Evolutionary conservation across 2,797 vertebrate genomes (phyloP), one percentile per base, ranked within the genome.

Genomic region (Rallus crepitans): DNA sequence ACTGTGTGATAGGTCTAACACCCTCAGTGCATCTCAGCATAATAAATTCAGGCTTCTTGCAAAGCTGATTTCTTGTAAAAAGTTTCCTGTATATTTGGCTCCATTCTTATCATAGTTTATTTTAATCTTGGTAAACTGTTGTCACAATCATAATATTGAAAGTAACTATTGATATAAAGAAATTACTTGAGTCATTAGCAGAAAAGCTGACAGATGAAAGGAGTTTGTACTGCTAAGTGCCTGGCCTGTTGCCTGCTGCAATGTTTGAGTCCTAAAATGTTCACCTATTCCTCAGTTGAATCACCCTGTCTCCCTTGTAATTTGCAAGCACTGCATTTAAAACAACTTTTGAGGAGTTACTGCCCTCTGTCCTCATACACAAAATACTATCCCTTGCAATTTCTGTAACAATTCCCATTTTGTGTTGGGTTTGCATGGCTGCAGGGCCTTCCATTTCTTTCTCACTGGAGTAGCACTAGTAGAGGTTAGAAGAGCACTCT

Each of bases 81-180:
- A 68, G 7, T 25, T 37, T 53, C 87, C 23, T 19, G 25, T 24
- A 42, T 72, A 35, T n/a, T 95, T 90, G 91, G 82, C 87, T 82
- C 63, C 5, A 3, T 63, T 83, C 73, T 94, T 94, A 90, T 60
- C 82, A 66, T 47, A 52, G 31, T 30, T 91, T 60, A 27, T 88
- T 96, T 82, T 88, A 88, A 72, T 83, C 77, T 72, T 28, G 25
- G 42, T 48, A 88, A 88, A 83, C 90, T 94, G 65, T 78, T 93
- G 89, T 70, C 70, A 89, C 63, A 72, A 82, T 91, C 66, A 24
- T 81, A 91, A 75, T 73, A 66, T 52, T 94, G 91, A 76, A 94
- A 94, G 89, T 84, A 94, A 96, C 91, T 86, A 88, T 79, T 88
- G 79, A 70, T 86, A 76, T 95, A 90, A 94, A 73, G 25, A 68